Percentiles rank a stretch among this genome's conserved stretches.
Conservation (phyloP, 1,140 invertebrate species). For the Drosophila obscura region DNA sequence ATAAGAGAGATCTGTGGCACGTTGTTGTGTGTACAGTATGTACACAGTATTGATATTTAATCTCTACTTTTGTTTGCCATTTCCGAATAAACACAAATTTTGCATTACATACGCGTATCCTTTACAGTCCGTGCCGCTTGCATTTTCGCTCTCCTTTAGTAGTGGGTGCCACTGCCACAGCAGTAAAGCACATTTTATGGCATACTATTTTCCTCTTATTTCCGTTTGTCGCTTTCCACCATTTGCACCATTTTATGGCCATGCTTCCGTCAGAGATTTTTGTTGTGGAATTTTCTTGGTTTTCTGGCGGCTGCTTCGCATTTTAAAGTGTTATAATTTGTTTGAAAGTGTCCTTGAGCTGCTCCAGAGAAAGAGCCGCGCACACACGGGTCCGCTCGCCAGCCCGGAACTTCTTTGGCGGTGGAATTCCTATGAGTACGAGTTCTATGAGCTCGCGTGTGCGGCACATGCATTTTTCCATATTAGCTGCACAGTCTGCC, state of each 20-base stretch:
- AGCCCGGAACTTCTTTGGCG: constrained; percentile 21
- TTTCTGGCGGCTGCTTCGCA: constrained; percentile 25
- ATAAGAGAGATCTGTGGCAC: too few species aligned
- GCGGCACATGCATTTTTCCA: constrained; percentile 62
- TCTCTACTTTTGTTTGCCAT: not conserved
- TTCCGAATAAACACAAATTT: constrained; percentile 8
- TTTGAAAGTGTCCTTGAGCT: constrained; percentile 67
- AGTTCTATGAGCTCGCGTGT: constrained; percentile 60
- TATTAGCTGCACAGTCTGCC: constrained; percentile 57
- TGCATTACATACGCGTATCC: constrained; percentile 7
- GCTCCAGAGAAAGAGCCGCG: constrained; percentile 41
- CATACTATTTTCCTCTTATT: constrained; percentile 73
- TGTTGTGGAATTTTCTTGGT: constrained; percentile 15
- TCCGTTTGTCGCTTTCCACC: constrained; percentile 67
- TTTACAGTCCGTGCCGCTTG: not conserved
- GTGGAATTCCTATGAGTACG: constrained; percentile 54
- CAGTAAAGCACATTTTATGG: constrained; percentile 67
- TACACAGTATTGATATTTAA: too few species aligned
- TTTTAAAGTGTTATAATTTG: constrained; percentile 54
- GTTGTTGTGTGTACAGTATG: too few species aligned
- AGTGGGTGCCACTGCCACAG: constrained; percentile 8
- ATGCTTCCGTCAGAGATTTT: constrained; percentile 36
- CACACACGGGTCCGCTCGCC: constrained; percentile 23
- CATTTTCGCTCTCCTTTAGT: not conserved
- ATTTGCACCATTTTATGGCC: constrained; percentile 45